phyloP scores from a whole-genome alignment of 1,140 invertebrate species.

The Platyura marginata region DNA sequence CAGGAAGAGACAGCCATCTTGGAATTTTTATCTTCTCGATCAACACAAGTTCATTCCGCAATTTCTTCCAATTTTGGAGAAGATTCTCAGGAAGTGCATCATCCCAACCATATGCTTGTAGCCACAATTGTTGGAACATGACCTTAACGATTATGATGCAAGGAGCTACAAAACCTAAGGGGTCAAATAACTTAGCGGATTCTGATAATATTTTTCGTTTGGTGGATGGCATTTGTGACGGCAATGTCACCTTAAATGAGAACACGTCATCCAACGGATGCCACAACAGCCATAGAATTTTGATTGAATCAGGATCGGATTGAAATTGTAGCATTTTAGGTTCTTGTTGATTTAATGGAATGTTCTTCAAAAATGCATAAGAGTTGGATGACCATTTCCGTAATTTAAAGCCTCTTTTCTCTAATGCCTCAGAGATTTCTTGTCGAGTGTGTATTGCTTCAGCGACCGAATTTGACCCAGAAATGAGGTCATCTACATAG shows the following conservation, averaged over 20 bases:
- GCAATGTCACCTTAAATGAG: neutral
- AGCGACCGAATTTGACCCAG: neutral
- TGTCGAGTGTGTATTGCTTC: neutral
- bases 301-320: neutral
- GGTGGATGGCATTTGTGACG: neutral
- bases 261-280: neutral
- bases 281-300: neutral
- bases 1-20: neutral
- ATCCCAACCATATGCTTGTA: neutral
- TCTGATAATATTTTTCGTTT: no score
- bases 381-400: neutral
- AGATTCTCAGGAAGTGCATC: no score
- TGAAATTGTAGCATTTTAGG: no score
- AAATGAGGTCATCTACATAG: no score
- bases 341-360: neutral
- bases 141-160: conserved; percentile 19
- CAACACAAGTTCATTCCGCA: neutral
- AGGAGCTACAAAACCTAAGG: conserved; percentile 20
- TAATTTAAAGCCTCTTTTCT: neutral
- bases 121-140: conserved; percentile 23
- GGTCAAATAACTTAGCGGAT: conserved; percentile 16
- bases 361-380: neutral
- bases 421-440: neutral
- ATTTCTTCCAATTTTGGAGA: neutral
- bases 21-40: neutral